Evolutionary conservation across 2,113 vertebrate species (phyloP), one percentile per base, ranked within the genome.

Genomic region (Proteles cristata): DNA sequence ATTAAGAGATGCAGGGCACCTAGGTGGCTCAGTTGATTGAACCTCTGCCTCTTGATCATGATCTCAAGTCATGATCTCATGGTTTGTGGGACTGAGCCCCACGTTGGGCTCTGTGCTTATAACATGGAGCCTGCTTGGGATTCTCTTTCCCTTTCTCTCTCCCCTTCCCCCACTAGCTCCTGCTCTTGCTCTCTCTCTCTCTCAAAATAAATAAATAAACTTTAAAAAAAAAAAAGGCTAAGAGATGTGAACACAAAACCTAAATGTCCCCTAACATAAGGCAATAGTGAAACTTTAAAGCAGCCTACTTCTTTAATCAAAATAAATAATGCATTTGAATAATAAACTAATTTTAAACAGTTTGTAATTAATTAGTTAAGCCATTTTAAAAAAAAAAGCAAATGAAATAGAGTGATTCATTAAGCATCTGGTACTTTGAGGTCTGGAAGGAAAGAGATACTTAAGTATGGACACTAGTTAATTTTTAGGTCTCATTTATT

Each of bases 361-460:
- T 79, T 96, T 73, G 69, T 96, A 90, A 90, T 66, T 68, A 94
- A 95, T 93, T 58, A 43, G 63, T 88, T 90, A 88, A 94, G 76
- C 85, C 88, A 73, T 94, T 97, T 94, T 92, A 96, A 97, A 96
- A 95, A 94, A 96, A 95, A 79, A 97, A 97, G 93, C 50, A 94
- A 91, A 94, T 65, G 73, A 96, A 97, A 95, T 43, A 85, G 83
- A 93, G 58, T n/a, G 79, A 96, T 93, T 91, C 88, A 96, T 97
- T 97, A 97, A 96, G 71, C 87, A 68, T 95, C 92, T 96, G 92
- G 55, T 96, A 58, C 71, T 96, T 68, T 53, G 83, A 50, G 26
- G 85, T 31, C 61, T 66, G 7, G 73, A 92, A 39, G 84, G 35
- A 90, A 93, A 83, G 55, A 35, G 71, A 65, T 95, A 83, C 82